Evolutionary conservation across 2,113 vertebrate species (phyloP).

Genomic region (Potamarius usumacintae): DNA sequence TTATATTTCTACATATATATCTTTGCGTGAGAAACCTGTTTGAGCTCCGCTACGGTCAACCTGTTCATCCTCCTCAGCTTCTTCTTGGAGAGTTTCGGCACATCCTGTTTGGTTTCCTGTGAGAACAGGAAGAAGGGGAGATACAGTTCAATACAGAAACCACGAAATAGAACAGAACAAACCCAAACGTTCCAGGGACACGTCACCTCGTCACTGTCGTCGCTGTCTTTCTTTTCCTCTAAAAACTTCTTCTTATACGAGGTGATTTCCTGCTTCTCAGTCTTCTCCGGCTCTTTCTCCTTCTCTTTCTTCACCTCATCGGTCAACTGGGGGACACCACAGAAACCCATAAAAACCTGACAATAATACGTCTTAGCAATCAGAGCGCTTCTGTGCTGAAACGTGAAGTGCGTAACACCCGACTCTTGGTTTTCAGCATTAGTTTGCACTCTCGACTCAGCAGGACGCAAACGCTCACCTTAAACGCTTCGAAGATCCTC

Average conservation of each 20-base stretch:
- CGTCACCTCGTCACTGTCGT: constrained; percentile 80
- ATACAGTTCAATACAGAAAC: not conserved
- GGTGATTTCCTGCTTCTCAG: constrained; percentile 76
- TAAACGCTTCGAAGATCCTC: constrained; percentile 90
- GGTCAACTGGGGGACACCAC: constrained; percentile 70
- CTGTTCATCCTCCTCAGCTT: constrained; percentile 92
- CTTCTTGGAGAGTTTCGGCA: constrained; percentile 91
- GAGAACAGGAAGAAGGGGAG: not conserved
- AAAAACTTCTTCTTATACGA: constrained; percentile 84
- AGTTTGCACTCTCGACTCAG: not conserved
- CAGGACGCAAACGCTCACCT: constrained; percentile 70
- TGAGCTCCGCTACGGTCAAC: constrained; percentile 91
- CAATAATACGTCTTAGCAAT: not conserved
- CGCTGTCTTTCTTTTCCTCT: constrained; percentile 83
- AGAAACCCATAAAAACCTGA: not conserved
- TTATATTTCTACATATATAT: not conserved
- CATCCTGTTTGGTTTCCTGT: constrained; percentile 82
- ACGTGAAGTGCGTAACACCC: too few relatives aligned
- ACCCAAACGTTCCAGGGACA: not conserved
- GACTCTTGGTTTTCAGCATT: not conserved
- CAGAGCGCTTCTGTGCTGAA: not conserved
- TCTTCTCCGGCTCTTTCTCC: constrained; percentile 88
- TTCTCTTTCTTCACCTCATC: constrained; percentile 93
- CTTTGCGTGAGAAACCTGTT: constrained; percentile 77
- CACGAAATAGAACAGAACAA: not conserved